Evolutionary conservation across 2,888 invertebrate species (phyloP).

Genomic region (Atherix ibis): DNA sequence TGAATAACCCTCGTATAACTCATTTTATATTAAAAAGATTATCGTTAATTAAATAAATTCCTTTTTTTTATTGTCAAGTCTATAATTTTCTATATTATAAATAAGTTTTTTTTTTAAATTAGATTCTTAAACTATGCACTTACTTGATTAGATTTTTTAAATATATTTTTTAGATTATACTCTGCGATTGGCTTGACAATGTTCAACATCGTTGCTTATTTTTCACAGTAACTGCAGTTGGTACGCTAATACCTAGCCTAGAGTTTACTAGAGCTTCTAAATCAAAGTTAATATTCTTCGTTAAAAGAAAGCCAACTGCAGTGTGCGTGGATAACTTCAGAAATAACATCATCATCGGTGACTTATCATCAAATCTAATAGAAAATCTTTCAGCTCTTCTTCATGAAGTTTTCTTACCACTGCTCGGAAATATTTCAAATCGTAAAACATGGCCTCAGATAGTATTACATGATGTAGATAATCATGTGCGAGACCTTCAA

Average conservation of each 20-base stretch:
- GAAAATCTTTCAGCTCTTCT: slow-evolving; percentile 53
- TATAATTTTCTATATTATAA: no score
- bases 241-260: slow-evolving; percentile 34
- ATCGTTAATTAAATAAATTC: no score
- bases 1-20: no score
- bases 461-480: slow-evolving; percentile 51
- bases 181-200: slow-evolving; percentile 31
- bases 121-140: no score
- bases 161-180: slow-evolving; percentile 24
- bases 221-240: slow-evolving; percentile 30
- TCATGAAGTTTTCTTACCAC: slow-evolving; percentile 57
- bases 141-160: no score
- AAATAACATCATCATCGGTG: slow-evolving; percentile 46
- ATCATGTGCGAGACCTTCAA: slow-evolving; percentile 51
- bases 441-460: slow-evolving; percentile 56
- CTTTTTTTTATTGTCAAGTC: no score
- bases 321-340: slow-evolving; percentile 31
- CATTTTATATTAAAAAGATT: no score
- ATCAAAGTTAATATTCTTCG: slow-evolving; percentile 38
- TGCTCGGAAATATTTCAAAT: slow-evolving; percentile 53
- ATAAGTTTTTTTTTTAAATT: no score
- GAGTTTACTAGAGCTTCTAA: slow-evolving; percentile 22
- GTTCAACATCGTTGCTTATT: slow-evolving; percentile 28
- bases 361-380: slow-evolving; percentile 55
- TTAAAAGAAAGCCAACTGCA: slow-evolving; percentile 31